Percentiles rank a stretch among this genome's conserved stretches.
phyloP scores from a whole-genome alignment of 2,113 vertebrate species.

The Vicugna pacos region DNA sequence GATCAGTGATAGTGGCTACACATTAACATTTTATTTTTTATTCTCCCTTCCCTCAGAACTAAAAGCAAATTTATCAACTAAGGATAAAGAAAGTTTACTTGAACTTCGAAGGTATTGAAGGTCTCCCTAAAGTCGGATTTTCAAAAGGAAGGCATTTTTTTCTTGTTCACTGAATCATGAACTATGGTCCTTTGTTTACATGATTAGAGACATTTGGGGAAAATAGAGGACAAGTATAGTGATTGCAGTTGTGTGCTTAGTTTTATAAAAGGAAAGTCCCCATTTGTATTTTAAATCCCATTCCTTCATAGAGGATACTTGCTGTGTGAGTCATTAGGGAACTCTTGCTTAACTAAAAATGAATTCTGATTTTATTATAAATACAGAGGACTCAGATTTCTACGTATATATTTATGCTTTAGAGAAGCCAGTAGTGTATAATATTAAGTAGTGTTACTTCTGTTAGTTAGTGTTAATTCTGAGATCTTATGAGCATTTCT shows the following conservation, averaged over 20 bases:
- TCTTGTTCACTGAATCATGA: background rate
- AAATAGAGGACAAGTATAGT: background rate
- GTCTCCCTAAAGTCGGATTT: background rate
- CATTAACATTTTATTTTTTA: constrained; percentile 2
- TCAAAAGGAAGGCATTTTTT: background rate
- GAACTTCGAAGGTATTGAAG: constrained; percentile 5
- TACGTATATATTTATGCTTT: background rate
- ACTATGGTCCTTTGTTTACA: background rate
- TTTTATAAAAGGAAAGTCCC: background rate
- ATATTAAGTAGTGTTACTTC: background rate
- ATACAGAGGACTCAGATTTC: background rate
- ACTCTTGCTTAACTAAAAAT: background rate
- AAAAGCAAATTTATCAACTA: background rate
- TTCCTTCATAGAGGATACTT: background rate
- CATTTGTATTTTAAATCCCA: background rate
- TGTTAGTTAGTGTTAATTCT: background rate
- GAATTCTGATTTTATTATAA: background rate
- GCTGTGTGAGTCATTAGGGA: background rate
- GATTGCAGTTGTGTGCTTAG: background rate
- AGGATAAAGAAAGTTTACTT: background rate
- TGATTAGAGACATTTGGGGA: background rate
- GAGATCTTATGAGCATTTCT: background rate
- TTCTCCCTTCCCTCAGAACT: background rate
- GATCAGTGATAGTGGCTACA: background rate
- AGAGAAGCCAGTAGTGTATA: background rate